Evolutionary conservation across 2,113 vertebrate genomes (phyloP), one percentile per base, ranked within the genome.

Genomic region (Dunckerocampus dactyliophorus): DNA sequence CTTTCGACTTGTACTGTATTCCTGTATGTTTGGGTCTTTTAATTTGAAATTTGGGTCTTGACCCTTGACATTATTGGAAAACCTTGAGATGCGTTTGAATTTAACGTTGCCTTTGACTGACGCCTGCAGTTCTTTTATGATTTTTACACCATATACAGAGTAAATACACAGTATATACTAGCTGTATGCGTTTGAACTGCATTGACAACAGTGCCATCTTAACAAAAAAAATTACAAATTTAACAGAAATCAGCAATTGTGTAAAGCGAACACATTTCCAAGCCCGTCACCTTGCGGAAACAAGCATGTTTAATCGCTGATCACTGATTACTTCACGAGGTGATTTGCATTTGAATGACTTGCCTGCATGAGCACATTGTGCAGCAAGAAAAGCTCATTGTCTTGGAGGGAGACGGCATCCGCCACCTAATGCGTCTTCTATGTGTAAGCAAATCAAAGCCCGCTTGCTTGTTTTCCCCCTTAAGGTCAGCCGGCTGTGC

Each of bases 401-500:
- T 82, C 64, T 50, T 9, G 11, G 37, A 2, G 47, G 66, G 67
- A n/a, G n/a, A n/a, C n/a, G n/a, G n/a, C n/a, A n/a, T 65, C 65
- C 53, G 54, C 71, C 69, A 58, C 34, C 59, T 82, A 79, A 89
- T 86, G 76, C 31, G n/a, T 55, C 34, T 84, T 76, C 78, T 80
- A 73, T 65, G 71, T 50, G 63, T 57, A 76, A 76, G 68, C 73
- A 74, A 67, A 64, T 72, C 67, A 76, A 72, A 39, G 81, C 68
- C 71, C 64, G 72, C 73, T 64, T 42, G 55, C 48, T 59, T 78
- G 66, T 71, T 75, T 71, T 42, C 65, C 59, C 73, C 75, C 73
- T 71, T 81, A 68, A 80, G 85, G 82, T 84, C 84, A 83, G 72
- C 75, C 46, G 68, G 61, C 69, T 83, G 78, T 21, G 1, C 61